Conservation (phyloP, 2,797 vertebrate genomes). For the Cossypha caffra region DNA sequence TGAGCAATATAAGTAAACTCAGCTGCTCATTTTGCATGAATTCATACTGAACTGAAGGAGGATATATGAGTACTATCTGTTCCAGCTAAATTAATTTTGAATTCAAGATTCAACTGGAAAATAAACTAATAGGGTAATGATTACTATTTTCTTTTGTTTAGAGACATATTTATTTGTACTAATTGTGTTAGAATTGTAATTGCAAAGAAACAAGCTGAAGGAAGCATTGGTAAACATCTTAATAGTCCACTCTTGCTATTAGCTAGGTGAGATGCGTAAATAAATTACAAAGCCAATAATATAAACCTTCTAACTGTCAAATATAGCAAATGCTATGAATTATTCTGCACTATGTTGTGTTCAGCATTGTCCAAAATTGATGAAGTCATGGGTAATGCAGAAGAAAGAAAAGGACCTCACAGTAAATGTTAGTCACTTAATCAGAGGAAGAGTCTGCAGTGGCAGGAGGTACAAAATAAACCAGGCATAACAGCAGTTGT, state of each 20-base stretch:
- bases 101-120: slow-evolving; percentile 8
- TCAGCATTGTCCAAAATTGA: background rate
- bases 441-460: background rate
- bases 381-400: background rate
- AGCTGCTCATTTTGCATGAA: background rate
- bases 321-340: background rate
- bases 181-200: background rate
- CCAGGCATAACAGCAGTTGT: background rate
- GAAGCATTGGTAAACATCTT: slow-evolving; percentile 3
- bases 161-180: background rate
- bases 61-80: background rate
- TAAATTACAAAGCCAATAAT: background rate
- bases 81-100: background rate
- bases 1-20: background rate
- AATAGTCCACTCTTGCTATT: background rate
- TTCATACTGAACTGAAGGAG: background rate
- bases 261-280: background rate
- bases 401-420: background rate
- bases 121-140: background rate
- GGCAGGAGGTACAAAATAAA: background rate
- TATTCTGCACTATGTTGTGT: background rate
- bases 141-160: background rate
- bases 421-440: background rate
- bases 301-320: background rate
- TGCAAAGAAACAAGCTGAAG: background rate